A percentile compares a stretch with the other conserved stretches of the same genome.
These are phyloP conservation scores for Zosterops lateralis DNA, from an alignment of 2,113 vertebrate genomes.

Conservation along the genomic window DNA sequence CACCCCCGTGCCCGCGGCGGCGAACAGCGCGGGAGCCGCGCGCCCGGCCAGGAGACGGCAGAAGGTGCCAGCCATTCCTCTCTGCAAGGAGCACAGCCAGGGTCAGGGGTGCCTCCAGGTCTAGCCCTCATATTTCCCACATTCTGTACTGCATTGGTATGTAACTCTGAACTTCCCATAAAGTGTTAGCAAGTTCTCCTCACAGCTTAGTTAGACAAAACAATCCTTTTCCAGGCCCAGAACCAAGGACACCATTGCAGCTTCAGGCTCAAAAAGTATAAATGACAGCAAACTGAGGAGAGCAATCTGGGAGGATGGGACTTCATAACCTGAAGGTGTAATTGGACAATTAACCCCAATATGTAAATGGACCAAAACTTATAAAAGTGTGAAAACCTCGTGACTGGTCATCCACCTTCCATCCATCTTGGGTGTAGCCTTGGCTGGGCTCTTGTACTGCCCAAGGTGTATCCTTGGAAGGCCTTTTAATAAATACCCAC, in stretches of 20 bases:
- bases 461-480: neutral
- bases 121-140: neutral
- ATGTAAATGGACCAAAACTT: neutral
- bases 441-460: neutral
- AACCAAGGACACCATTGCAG: neutral
- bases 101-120: neutral
- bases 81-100: neutral
- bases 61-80: conserved; percentile 84
- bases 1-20: conserved; percentile 77
- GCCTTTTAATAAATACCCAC: neutral
- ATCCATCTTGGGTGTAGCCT: neutral
- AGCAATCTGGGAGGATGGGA: neutral
- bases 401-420: neutral
- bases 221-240: neutral
- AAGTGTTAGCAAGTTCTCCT: neutral
- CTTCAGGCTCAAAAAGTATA: neutral
- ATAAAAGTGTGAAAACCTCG: neutral
- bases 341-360: neutral
- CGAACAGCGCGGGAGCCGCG: conserved; percentile 77
- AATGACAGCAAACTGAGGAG: neutral
- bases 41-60: conserved; percentile 82
- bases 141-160: neutral
- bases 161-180: neutral
- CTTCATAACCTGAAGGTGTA: neutral
- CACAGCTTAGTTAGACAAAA: neutral